These are phyloP conservation scores for Sapayoa aenigma DNA, from an alignment of 2,113 vertebrate genomes.

Conservation along the genomic window DNA sequence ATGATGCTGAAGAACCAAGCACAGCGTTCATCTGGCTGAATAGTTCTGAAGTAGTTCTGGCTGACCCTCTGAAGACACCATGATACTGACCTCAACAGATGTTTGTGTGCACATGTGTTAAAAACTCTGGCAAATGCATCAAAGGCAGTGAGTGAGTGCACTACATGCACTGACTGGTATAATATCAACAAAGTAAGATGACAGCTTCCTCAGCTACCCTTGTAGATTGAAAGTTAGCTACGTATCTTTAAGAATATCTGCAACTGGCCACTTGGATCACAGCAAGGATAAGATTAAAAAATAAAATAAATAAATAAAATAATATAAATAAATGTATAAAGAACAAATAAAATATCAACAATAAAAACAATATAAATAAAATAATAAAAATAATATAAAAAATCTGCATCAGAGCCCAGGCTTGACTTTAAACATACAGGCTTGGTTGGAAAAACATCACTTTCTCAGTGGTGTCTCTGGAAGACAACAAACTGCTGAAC, in stretches of 20 bases:
- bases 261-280: background rate
- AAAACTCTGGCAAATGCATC: background rate
- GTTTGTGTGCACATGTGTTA: background rate
- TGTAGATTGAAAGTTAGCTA: background rate
- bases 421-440: background rate
- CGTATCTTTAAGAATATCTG: background rate
- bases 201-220: background rate
- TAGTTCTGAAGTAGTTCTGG: background rate
- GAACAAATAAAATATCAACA: too few species aligned
- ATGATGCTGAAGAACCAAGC: background rate
- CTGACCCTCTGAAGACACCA: background rate
- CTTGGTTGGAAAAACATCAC: background rate
- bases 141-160: background rate
- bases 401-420: background rate
- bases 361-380: too few species aligned
- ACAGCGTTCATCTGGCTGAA: background rate
- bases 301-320: too few species aligned
- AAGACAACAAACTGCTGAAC: background rate
- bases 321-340: too few species aligned
- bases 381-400: background rate
- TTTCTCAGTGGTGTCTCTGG: background rate
- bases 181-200: background rate
- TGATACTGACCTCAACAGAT: background rate
- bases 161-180: background rate
- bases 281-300: background rate